Percentiles rank a stretch among this genome's conserved stretches.
phyloP scores from a whole-genome alignment of 2,113 vertebrate genomes.

The Platysteira castanea region DNA sequence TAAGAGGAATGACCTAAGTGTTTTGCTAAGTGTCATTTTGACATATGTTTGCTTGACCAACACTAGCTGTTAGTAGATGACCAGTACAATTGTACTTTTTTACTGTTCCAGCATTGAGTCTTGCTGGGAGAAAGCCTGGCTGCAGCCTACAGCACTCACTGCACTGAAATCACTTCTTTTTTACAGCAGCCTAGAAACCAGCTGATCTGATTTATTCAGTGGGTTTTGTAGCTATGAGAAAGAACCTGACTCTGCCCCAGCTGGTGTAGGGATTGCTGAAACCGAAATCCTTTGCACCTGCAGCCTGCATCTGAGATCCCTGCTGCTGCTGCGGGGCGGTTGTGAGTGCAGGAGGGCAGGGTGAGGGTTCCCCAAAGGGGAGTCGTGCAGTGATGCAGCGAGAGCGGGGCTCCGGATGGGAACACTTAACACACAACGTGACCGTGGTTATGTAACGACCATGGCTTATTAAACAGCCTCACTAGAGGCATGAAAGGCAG shows the following conservation, averaged over 20 bases:
- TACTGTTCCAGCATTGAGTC: neutral
- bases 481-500: neutral
- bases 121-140: neutral
- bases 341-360: neutral
- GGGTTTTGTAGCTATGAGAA: neutral
- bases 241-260: neutral
- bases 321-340: neutral
- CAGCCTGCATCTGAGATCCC: neutral
- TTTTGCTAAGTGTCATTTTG: neutral
- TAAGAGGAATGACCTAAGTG: neutral
- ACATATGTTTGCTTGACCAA: neutral
- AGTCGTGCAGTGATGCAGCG: neutral
- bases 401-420: neutral
- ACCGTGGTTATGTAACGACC: neutral
- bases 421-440: neutral
- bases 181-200: neutral
- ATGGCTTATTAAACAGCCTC: conserved; percentile 53
- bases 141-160: neutral
- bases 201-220: neutral
- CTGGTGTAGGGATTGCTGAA: neutral
- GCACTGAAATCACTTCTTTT: neutral
- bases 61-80: neutral
- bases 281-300: neutral
- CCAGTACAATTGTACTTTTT: neutral
- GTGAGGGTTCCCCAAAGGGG: neutral